These are phyloP conservation scores for Aphaenogaster ashmeadi DNA, from an alignment of 1,140 invertebrate genomes.

Conservation along the genomic window DNA sequence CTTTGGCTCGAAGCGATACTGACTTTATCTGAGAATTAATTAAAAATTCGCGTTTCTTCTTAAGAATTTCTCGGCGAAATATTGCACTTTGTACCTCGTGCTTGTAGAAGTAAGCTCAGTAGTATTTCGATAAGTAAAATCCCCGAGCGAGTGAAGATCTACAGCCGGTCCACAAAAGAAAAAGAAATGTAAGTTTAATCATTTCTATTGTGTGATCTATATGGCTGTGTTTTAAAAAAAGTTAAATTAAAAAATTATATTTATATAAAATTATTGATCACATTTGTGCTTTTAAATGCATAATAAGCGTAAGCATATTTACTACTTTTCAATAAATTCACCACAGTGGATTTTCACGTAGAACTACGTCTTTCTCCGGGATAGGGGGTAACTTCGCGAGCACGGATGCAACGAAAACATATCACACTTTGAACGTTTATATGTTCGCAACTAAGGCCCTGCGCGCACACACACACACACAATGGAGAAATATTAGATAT, in stretches of 20 bases:
- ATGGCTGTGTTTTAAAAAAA: background rate
- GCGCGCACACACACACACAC: too few relatives aligned
- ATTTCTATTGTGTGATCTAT: background rate
- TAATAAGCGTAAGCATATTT: background rate
- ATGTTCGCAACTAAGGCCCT: too few relatives aligned
- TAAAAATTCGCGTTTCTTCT: slow-evolving; percentile 27
- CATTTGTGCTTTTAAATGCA: background rate
- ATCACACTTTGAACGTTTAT: too few relatives aligned
- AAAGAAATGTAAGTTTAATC: slow-evolving; percentile 21
- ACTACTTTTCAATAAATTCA: background rate
- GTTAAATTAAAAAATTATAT: slow-evolving; percentile 31
- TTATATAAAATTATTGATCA: slow-evolving; percentile 9
- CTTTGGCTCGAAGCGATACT: slow-evolving; percentile 9
- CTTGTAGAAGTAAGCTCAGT: slow-evolving; percentile 6
- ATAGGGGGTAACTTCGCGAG: too few relatives aligned
- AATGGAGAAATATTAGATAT: too few relatives aligned
- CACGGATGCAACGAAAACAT: too few relatives aligned
- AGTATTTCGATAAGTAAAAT: slow-evolving; percentile 42
- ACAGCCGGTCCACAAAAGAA: background rate
- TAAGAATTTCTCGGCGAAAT: slow-evolving; percentile 20
- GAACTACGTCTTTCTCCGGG: too few relatives aligned
- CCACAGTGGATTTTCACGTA: too few relatives aligned
- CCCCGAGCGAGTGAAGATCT: background rate
- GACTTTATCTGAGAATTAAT: slow-evolving; percentile 50
- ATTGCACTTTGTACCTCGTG: slow-evolving; percentile 13